Base-by-base conservation (phyloP, 2,113 vertebrate genomes). In the Laticauda laticaudata region DNA sequence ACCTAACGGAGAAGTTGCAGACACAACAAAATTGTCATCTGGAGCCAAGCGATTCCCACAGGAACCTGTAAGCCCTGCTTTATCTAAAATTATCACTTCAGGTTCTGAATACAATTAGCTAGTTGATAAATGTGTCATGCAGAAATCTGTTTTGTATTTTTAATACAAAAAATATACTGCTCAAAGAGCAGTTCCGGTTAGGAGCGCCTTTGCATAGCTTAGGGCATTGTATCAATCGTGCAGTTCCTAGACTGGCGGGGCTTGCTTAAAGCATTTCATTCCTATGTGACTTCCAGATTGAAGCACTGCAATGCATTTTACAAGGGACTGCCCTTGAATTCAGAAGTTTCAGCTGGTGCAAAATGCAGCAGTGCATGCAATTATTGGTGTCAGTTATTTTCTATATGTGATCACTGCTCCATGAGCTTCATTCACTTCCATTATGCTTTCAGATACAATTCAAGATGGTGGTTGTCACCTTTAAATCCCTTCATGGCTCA, bases 1-100 rank as follows among this genome's bases (percentile, higher is more conserved):
- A 93, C 99, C 99, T 4, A 99, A 99, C 86, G 99, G 99, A 0
- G 98, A 99, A 97, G 98, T 99, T 96, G 99, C 98, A 21, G 99
- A 99, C 96, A 98, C 98, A 12, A 95, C 96, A 54, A 98, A 97
- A 94, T 97, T 99, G 93, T 98, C 98, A 2, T 98, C 97, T 93
- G 98, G 97, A 94, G 96, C 96, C 94, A 98, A 96, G 93, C 97
- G 96, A 92, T 97, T 96, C 75, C 97, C 98, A 0, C 98, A 98
- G 95, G 98, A 99, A 85, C 95, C 97, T 0, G 93, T 94, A 56
- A 96, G 90, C 24, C 88, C 96, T 0, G 93, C 94, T 20, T 23
- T 54, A 2, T 93, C 93, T 0, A 97, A 98, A 45, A 88, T 93
- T 0, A 89, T 88, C 0, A 56, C 48, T 91, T 97, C 98, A 97